phyloP scores from a whole-genome alignment of 2,113 vertebrate species.

The Perca fluviatilis region DNA sequence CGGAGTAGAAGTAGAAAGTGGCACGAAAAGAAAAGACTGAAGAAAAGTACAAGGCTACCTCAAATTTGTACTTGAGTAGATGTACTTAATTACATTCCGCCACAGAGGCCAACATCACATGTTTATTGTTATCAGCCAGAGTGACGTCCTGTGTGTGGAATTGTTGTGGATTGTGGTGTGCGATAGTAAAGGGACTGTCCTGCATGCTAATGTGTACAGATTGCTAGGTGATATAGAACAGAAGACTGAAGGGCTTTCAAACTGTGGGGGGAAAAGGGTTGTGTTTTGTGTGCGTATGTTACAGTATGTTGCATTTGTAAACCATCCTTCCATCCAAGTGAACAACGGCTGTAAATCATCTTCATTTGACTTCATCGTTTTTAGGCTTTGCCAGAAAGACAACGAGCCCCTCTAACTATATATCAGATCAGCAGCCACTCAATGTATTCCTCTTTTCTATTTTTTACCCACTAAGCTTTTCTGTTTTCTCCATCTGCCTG shows the following conservation, averaged over 20 bases:
- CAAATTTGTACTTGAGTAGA: too few species aligned
- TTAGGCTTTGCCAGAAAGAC: background rate
- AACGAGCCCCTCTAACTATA: background rate
- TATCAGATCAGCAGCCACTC: slow-evolving; percentile 14
- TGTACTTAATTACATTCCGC: too few species aligned
- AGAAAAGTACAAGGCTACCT: too few species aligned
- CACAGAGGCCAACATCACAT: background rate
- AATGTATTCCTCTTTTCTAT: background rate
- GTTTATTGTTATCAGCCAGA: slow-evolving; percentile 28
- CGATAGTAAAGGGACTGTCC: slow-evolving; percentile 28
- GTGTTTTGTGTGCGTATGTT: background rate
- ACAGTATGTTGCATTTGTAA: background rate
- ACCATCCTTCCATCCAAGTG: background rate
- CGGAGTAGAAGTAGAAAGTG: too few species aligned
- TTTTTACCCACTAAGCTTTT: slow-evolving; percentile 27
- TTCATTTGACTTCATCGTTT: background rate
- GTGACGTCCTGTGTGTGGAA: background rate
- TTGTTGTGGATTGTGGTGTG: slow-evolving; percentile 18
- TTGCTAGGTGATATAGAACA: background rate
- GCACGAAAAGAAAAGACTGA: too few species aligned
- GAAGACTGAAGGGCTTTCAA: background rate
- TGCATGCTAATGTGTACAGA: slow-evolving; percentile 46
- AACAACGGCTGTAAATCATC: slow-evolving; percentile 6
- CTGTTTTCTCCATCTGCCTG: slow-evolving; percentile 71
- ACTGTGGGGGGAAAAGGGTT: background rate